A percentile compares a stretch with the other conserved stretches of the same genome.
Evolutionary conservation across 2,888 invertebrate species (phyloP).

Genomic region (Ormyrus pomaceus): DNA sequence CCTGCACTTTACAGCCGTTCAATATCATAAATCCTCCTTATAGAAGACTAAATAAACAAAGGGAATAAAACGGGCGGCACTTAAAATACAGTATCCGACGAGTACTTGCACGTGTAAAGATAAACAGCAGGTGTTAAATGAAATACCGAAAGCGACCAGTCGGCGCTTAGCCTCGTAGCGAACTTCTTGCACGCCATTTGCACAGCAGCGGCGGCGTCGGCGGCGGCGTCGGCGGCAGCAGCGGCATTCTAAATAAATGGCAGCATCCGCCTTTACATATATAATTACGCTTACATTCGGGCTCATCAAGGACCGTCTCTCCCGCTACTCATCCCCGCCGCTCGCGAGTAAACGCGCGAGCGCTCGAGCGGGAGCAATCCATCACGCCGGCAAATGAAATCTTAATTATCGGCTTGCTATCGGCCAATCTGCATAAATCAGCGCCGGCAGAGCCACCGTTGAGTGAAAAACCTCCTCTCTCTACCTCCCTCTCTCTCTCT

Average conservation of each 20-base stretch:
- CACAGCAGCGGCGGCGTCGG: not conserved
- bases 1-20: too few species aligned
- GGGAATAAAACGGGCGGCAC: too few species aligned
- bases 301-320: not conserved
- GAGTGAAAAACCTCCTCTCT: not conserved
- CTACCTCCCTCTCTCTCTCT: not conserved
- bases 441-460: slow-evolving; percentile 24
- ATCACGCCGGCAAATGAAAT: slow-evolving; percentile 66
- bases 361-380: slow-evolving; percentile 57
- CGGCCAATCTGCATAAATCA: slow-evolving; percentile 69
- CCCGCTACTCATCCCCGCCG: not conserved
- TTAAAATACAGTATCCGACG: not conserved
- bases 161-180: not conserved
- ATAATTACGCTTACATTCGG: not conserved
- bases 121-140: not conserved
- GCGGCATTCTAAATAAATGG: slow-evolving; percentile 2
- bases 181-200: not conserved
- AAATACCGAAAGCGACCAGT: not conserved
- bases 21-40: too few species aligned
- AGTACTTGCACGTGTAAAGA: not conserved
- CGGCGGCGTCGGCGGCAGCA: not conserved
- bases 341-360: not conserved
- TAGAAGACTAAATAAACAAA: too few species aligned
- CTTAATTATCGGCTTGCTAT: slow-evolving; percentile 66
- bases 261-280: slow-evolving; percentile 18